Percentiles rank a stretch among this genome's conserved stretches.
Conservation (phyloP, 2,113 vertebrate genomes). For the Neolamprologus ventralis region DNA sequence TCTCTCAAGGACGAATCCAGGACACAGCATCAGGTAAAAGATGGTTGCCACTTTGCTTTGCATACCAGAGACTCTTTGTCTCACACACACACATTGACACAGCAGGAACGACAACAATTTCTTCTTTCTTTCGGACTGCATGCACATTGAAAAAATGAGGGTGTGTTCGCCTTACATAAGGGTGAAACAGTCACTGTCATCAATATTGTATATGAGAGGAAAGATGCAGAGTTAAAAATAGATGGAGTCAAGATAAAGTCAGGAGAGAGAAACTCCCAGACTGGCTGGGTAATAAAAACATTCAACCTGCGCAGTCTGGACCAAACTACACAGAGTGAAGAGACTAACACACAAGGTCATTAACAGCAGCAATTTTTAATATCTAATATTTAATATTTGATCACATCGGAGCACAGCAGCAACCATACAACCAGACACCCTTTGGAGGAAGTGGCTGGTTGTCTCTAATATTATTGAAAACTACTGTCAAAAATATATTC, state of each 20-base stretch:
- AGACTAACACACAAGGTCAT: background rate
- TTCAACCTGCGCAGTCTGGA: background rate
- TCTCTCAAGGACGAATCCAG: background rate
- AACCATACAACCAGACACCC: background rate
- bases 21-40: background rate
- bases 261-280: background rate
- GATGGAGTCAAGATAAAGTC: background rate
- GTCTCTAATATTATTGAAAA: background rate
- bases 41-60: background rate
- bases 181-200: background rate
- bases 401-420: background rate
- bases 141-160: background rate
- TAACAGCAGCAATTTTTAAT: background rate
- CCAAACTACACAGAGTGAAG: background rate
- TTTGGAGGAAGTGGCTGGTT: background rate
- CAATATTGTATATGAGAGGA: slow-evolving; percentile 10
- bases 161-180: background rate
- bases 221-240: background rate
- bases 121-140: background rate
- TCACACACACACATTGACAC: background rate
- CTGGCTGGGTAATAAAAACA: background rate
- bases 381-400: background rate
- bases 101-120: background rate
- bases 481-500: background rate
- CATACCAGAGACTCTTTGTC: background rate